Base-by-base conservation (phyloP, 2,797 vertebrate genomes). In the Spheniscus humboldti region DNA sequence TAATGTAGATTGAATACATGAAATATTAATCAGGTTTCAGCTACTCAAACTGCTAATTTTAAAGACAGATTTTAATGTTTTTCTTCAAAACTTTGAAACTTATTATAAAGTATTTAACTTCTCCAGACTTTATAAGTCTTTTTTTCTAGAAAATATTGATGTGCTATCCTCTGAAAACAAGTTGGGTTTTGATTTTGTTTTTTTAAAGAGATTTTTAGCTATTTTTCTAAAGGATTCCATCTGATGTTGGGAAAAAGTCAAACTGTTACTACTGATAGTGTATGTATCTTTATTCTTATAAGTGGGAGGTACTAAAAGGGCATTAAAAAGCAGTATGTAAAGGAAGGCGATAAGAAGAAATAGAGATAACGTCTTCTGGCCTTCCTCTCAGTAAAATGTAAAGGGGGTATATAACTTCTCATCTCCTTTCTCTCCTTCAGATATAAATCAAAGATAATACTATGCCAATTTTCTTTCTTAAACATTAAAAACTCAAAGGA, bases 41-140 rank as follows among this genome's bases (percentile, higher is more conserved):
- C 60, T 56, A 14, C 45, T 94, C 63, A n/a, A 39, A 77, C 28
- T 19, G 20, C 77, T 28, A 3, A 56, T 64, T 75, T 27, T 57
- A 31, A 86, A 59, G 28, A 16, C 23, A 60, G 18, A 62, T 84
- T 80, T 94, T 47, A 76, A 50, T 66, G 10, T 52, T 84, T 77
- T 63, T 27, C 76, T 94, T 75, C 15, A 69, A 35, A 74, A 35
- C 20, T 45, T 76, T 10, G 4, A 71, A 53, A 63, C 6, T 37
- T 39, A 20, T 1, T 71, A 28, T 7, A 43, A 72, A 85, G 66
- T 64, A 27, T 12, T 52, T 68, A 37, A 57, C 16, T 91, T 87
- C 10, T 57, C 18, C 13, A 48, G 53, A 22, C 18, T 37, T 69
- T 2, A 0, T 3, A 45, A 18, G 13, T 66, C 6, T 11, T 48